Base-by-base conservation (phyloP, 2,113 vertebrate genomes). In the Struthidea cinerea region DNA sequence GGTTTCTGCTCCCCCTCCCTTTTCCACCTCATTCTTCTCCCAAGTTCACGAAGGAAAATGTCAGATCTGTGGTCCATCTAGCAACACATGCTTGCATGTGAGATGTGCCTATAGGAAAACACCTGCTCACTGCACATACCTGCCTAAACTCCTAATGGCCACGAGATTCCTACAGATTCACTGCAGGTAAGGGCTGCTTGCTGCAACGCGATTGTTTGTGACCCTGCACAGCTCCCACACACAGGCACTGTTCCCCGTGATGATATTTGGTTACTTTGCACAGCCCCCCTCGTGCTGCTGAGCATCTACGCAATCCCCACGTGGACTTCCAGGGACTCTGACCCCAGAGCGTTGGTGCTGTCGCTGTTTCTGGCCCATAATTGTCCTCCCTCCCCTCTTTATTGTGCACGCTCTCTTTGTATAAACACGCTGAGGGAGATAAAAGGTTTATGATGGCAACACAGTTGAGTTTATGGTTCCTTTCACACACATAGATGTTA, bases 21-120 rank as follows among this genome's bases (percentile, higher is more conserved):
- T 74, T 93, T 96, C 92, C 93, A 87, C 94, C 64, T 92, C 92
- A 94, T 96, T 96, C 95, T 94, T 93, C 92, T 95, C 93, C 90
- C 53, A 37, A 85, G 76, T 57, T 94, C 71, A 41, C 79, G 18
- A 41, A 73, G 92, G 88, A 94, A 87, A 97, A 97, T 71, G 87
- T 60, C 90, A 87, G 95, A 52, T 96, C 97, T 97, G 97, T 46
- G 87, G 91, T 96, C 80, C 95, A 81, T 96, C 97, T 14, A 76
- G 84, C 7, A 97, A 97, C 97, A 97, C 97, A 84, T 96, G 93
- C 76, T 13, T 90, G 92, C 89, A 95, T 73, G 71, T 75, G 92
- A 96, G 96, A 93, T 89, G 87, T 96, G 96, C 84, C 95, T 96
- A n/a, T 88, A 95, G 96, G 96, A 95, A 89, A 96, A 95, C 97